Evolutionary conservation across 2,113 vertebrate genomes (phyloP).

Genomic region (Neotoma lepida): DNA sequence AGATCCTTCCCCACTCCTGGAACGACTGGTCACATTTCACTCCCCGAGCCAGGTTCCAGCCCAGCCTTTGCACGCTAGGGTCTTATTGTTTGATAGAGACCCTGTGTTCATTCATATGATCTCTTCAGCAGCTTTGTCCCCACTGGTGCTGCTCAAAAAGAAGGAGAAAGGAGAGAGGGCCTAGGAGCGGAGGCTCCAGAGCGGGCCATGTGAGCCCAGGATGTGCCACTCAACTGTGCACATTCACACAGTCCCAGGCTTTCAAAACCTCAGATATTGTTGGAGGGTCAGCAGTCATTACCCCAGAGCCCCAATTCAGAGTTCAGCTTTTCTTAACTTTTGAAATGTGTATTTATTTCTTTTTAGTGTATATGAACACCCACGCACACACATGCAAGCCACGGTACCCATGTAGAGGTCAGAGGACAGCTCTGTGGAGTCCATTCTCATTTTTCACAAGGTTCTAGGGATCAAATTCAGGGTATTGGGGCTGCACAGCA

Average conservation of each 20-base stretch:
- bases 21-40: not conserved
- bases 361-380: not conserved
- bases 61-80: not conserved
- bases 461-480: not conserved
- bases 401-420: not conserved
- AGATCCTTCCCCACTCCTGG: slow-evolving; percentile 51
- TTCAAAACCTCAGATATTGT: not conserved
- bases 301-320: not conserved
- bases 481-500: no score
- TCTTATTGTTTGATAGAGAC: slow-evolving; percentile 32
- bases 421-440: not conserved
- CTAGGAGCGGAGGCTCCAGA: not conserved
- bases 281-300: not conserved
- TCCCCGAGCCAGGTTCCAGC: slow-evolving; percentile 19
- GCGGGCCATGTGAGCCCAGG: not conserved
- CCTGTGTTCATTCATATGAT: not conserved
- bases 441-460: not conserved
- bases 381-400: not conserved
- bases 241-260: not conserved
- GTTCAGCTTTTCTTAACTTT: not conserved
- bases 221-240: fast-evolving
- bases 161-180: not conserved
- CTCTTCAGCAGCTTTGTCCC: not conserved
- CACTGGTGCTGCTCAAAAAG: not conserved
- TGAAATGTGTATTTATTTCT: not conserved